Evolutionary conservation across 2,888 invertebrate genomes (phyloP).

Genomic region (Brenthis ino): DNA sequence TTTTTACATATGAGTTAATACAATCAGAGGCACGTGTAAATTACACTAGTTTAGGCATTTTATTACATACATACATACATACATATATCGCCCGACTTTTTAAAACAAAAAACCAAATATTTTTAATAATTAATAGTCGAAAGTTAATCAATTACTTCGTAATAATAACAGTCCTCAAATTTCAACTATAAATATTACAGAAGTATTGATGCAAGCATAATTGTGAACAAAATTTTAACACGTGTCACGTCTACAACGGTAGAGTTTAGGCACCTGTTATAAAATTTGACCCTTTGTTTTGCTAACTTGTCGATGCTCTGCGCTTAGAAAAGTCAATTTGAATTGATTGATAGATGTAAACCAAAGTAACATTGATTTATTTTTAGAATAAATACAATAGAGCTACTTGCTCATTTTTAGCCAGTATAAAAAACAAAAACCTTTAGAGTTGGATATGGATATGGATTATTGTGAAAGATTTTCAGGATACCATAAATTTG

Average conservation of each 20-base stretch:
- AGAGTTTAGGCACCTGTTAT: slow-evolving; percentile 26
- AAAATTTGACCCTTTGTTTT: slow-evolving; percentile 53
- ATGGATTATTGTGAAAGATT: neutral
- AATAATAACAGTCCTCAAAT: slow-evolving; percentile 12
- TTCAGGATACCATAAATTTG: neutral
- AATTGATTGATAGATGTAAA: slow-evolving; percentile 24
- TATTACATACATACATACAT: too few species aligned
- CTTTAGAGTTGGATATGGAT: neutral
- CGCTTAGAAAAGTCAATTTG: slow-evolving; percentile 22
- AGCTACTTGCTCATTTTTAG: too few species aligned
- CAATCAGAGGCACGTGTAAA: slow-evolving; percentile 41
- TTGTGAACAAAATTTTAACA: slow-evolving; percentile 37
- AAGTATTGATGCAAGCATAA: slow-evolving; percentile 12
- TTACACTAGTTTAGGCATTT: slow-evolving; percentile 14
- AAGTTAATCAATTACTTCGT: slow-evolving; percentile 9
- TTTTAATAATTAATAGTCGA: neutral
- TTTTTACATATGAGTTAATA: slow-evolving; percentile 34
- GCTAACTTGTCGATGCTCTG: slow-evolving; percentile 35
- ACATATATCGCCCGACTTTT: too few species aligned
- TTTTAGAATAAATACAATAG: neutral
- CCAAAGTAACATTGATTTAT: slow-evolving; percentile 9
- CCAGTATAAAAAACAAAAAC: too few species aligned
- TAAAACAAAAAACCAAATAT: too few species aligned
- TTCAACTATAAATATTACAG: slow-evolving; percentile 14
- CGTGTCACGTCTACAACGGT: slow-evolving; percentile 39